Conservation (phyloP, 2,888 invertebrate genomes). For the Eristalis tenax region DNA sequence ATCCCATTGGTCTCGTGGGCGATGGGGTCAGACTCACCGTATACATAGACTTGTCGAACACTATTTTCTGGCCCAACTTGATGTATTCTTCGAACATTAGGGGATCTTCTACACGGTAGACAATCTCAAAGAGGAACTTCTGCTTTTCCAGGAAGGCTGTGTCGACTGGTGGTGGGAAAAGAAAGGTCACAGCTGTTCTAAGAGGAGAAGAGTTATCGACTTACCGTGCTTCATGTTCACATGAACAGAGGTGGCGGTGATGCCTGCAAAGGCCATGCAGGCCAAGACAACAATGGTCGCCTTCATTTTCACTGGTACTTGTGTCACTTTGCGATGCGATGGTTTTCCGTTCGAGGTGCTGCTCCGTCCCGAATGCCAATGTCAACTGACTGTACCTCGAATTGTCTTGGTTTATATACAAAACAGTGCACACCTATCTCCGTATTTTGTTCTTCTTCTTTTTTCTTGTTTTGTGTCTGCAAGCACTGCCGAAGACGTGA, state of each 20-base stretch:
- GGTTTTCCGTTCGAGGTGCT: conserved; percentile 71
- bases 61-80: conserved; percentile 74
- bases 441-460: too few relatives aligned
- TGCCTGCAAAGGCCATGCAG: conserved; percentile 76
- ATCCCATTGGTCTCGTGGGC: not conserved
- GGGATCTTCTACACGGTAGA: conserved; percentile 75
- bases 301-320: conserved; percentile 75
- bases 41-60: conserved; percentile 74
- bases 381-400: conserved; percentile 38
- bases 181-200: too few relatives aligned
- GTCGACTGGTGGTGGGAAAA: conserved; percentile 72
- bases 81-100: conserved; percentile 77
- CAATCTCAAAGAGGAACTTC: conserved; percentile 76
- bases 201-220: not conserved
- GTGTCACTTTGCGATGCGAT: conserved; percentile 73
- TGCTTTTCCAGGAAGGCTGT: conserved; percentile 75
- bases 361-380: conserved; percentile 34
- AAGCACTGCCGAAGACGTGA: conserved; percentile 9
- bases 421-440: conserved; percentile 10
- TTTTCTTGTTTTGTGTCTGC: too few relatives aligned
- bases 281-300: conserved; percentile 76
- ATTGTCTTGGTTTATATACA: conserved; percentile 39
- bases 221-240: conserved; percentile 40
- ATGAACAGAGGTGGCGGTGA: conserved; percentile 73
- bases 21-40: conserved; percentile 67